A percentile compares a stretch with the other conserved stretches of the same genome.
Conservation (phyloP, 1,140 invertebrate genomes). For the Drosophila miranda region DNA sequence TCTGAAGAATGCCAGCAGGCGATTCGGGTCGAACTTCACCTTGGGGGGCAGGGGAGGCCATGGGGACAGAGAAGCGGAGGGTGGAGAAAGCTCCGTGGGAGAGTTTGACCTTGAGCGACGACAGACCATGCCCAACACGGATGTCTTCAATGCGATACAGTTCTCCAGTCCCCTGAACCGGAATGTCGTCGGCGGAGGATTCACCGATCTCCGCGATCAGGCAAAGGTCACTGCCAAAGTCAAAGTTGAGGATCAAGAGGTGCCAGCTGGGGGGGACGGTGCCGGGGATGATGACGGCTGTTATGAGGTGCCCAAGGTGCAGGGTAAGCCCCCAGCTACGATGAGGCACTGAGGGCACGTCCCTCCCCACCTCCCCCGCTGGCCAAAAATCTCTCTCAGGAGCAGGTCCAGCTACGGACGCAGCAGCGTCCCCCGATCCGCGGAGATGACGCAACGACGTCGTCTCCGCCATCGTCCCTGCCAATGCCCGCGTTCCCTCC, state of each 20-base stretch:
- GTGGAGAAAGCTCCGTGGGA: no score
- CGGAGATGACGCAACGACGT: constrained; percentile 17
- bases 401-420: constrained; percentile 50
- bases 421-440: constrained; percentile 46
- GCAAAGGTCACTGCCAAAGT: not conserved
- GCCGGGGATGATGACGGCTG: constrained; percentile 35
- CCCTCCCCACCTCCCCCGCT: constrained; percentile 30
- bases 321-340: constrained; percentile 58
- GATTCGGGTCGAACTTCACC: no score
- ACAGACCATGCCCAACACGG: no score
- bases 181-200: constrained; percentile 27
- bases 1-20: no score
- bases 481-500: constrained; percentile 75
- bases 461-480: constrained; percentile 29
- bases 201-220: constrained; percentile 49
- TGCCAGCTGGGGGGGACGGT: not conserved
- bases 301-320: constrained; percentile 69
- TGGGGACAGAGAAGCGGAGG: no score
- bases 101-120: no score
- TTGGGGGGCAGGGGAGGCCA: no score
- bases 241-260: no score
- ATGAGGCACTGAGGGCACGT: constrained; percentile 51
- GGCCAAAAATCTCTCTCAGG: constrained; percentile 54
- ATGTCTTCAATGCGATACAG: constrained; percentile 73
- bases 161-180: constrained; percentile 77